phyloP scores from a whole-genome alignment of 2,797 vertebrate genomes.

The Arvicola amphibius region DNA sequence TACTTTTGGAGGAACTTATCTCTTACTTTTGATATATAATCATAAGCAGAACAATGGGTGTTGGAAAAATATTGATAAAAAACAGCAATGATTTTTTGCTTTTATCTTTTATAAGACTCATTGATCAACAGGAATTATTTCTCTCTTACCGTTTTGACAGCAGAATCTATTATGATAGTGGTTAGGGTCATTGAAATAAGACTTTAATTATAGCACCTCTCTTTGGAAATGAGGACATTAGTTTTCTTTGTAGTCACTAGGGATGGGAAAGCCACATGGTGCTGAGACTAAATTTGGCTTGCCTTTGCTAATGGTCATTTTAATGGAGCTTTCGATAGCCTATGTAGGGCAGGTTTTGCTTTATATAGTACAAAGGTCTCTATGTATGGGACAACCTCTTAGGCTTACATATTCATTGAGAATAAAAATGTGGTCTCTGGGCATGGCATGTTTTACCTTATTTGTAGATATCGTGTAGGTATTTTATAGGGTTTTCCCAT shows the following conservation, averaged over 20 bases:
- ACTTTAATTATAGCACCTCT: slow-evolving; percentile 61
- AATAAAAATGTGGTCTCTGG: background rate
- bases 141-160: slow-evolving; percentile 33
- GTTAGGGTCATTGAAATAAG: slow-evolving; percentile 59
- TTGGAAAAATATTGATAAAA: slow-evolving; percentile 31
- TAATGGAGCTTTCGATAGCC: slow-evolving; percentile 28
- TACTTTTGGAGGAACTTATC: background rate
- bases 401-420: background rate
- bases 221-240: slow-evolving; percentile 68
- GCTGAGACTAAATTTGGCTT: slow-evolving; percentile 62
- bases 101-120: slow-evolving; percentile 25
- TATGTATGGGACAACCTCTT: background rate
- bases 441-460: background rate
- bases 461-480: background rate
- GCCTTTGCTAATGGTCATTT: slow-evolving; percentile 64
- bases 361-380: slow-evolving; percentile 43
- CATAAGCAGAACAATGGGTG: background rate
- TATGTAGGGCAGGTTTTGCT: slow-evolving; percentile 63
- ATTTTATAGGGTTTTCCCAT: background rate
- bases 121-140: slow-evolving; percentile 39
- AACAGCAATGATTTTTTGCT: background rate
- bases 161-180: slow-evolving; percentile 36
- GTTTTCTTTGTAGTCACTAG: slow-evolving; percentile 35
- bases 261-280: background rate
- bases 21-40: slow-evolving; percentile 21